Evolutionary conservation across 2,113 vertebrate species (phyloP), one percentile per base, ranked within the genome.

Genomic region (Hippocampus barbouri): DNA sequence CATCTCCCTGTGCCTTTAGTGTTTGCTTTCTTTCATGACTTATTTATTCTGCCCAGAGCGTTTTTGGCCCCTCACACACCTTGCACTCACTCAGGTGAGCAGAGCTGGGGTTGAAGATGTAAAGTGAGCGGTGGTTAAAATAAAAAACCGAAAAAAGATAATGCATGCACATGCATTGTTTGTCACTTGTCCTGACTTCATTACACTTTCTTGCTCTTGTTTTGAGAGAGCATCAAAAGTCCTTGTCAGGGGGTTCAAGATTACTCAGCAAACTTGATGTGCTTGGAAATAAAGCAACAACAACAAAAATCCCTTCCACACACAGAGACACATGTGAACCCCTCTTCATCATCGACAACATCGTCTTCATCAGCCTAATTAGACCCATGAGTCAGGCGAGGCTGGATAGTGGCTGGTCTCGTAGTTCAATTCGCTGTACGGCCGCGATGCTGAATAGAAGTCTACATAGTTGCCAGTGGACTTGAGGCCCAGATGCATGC

Each of bases 391-490:
- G 93, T 99, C 97, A 61, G 97, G 97, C 27, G 97, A 99, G 89
- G 96, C 97, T 61, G 97, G 97, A 90, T 99, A 99, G 94, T 99
- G 97, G 93, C 97, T 99, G 88, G 96, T 98, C 93, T 98, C 97
- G 89, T 99, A 98, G 94, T 98, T 99, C 89, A 99, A 95, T 97
- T 99, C 97, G 74, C 97, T 98, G 92, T 99, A 99, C 80, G 97
- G 97, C 85, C 97, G 95, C 89, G 97, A 96, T 57, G 97, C 97
- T 1, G 97, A 99, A 91, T 99, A 99, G 95, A 99, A 99, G 94
- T 99, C 97, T 75, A 99, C 97, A 6, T 99, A 99, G 91, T 99
- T 99, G 86, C 97, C 97, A 1, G 97, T 99, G 89, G 97, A 99
- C 92, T 99, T 99, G 86, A 98, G 95, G 89, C 97, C 97, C 94